Conservation (phyloP, 2,797 vertebrate genomes). For the Mormyrops boulengeri region DNA sequence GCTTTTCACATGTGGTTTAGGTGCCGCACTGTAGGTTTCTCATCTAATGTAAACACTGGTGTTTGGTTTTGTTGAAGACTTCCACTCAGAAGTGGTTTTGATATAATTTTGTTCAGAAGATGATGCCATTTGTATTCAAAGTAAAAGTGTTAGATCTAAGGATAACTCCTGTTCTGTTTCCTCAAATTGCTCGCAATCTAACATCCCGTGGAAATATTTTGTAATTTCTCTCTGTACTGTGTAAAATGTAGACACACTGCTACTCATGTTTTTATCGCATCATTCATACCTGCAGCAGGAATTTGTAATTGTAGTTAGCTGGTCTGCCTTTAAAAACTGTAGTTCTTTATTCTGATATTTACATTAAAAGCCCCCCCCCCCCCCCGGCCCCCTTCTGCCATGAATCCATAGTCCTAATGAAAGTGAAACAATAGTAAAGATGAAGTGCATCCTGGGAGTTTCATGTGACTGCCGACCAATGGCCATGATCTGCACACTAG, state of each 20-base stretch:
- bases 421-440: not conserved
- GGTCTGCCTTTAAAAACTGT: not conserved
- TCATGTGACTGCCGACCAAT: not conserved
- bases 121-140: not conserved
- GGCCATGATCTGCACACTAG: not conserved
- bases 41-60: not conserved
- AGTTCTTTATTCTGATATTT: not conserved
- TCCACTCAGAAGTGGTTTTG: not conserved
- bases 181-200: not conserved
- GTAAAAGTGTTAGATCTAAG: not conserved
- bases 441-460: not conserved
- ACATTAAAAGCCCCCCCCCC: not conserved
- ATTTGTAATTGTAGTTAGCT: not conserved
- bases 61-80: conserved; percentile 4
- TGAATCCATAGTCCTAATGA: not conserved
- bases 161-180: not conserved
- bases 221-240: not conserved
- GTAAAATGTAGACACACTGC: not conserved
- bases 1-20: not conserved
- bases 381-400: not conserved
- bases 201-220: not conserved
- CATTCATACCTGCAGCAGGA: not conserved
- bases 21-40: not conserved
- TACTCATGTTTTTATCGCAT: not conserved
- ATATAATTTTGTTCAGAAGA: not conserved